Conservation (phyloP, 23 tunicate species). For the Styela clava region DNA sequence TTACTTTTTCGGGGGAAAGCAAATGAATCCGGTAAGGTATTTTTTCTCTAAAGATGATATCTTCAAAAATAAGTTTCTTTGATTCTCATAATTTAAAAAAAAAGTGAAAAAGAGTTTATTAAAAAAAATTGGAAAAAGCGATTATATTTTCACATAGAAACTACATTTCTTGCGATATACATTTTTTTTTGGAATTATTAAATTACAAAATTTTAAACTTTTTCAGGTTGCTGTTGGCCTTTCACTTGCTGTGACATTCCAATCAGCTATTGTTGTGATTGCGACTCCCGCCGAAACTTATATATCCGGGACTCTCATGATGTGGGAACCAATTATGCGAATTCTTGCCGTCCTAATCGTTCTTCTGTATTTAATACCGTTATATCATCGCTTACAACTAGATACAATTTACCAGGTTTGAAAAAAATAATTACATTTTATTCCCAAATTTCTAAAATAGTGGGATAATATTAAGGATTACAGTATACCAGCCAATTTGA, state of each 20-base stretch:
- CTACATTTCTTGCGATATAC: no score
- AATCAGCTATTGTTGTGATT: neutral
- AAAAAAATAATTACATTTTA: neutral
- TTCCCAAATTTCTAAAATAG: no score
- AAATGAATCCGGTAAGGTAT: conserved; percentile 6
- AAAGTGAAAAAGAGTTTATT: neutral
- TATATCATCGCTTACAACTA: neutral
- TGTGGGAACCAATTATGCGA: neutral
- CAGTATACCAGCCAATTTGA: no score
- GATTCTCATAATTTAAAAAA: no score
- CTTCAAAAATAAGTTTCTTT: no score
- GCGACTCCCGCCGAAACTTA: conserved; percentile 9
- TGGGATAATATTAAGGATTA: no score
- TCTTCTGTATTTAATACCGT: neutral
- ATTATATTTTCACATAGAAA: neutral
- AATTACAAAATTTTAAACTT: neutral
- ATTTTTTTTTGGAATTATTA: no score
- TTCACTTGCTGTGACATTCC: neutral
- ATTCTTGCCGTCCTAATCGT: neutral
- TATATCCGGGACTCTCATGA: neutral
- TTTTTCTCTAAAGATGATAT: no score
- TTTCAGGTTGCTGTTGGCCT: neutral
- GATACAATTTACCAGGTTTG: neutral
- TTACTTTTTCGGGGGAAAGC: conserved; percentile 2
- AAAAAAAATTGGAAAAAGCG: no score